Evolutionary conservation across 92 coral and sea anemone species (phyloP), one percentile per base, ranked within the genome.

Genomic region (Phenganax subtilis): DNA sequence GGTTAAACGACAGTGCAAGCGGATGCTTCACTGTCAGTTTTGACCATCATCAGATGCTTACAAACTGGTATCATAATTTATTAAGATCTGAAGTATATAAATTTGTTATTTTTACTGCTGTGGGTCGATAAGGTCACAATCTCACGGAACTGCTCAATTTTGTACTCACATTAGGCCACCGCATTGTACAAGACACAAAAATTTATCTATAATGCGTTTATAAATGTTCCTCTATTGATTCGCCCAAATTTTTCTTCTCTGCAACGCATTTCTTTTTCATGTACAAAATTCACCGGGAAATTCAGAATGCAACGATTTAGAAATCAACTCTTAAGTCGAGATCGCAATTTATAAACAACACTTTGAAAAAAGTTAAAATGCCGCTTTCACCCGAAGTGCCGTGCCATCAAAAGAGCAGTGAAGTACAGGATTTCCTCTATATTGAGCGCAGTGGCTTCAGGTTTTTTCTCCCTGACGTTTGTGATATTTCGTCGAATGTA

Each of bases 101-200:
- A 75, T 55, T 25, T 12, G 63, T 55, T 58, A 55, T 53, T 55
- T 76, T 57, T 16, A 64, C 17, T 30, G 29, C n/a, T 20, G 55
- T 29, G 57, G 81, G 81, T 76, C 81, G 81, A n/a, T 57, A 55
- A 59, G 81, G 81, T 76, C 81, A 76, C 31, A 76, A 11, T 55
- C 56, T 8, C 17, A 7, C 63, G 16, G 31, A 56, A 28, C 27
- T 57, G 67, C 55, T 6, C 6, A 61, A 59, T 76, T 76, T 57
- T 29, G 47, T 37, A 1, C 3, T 37, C 47, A 37, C 47, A 37
- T 37, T 37, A 37, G 47, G 47, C 5, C 47, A 5, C 47, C 47
- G 47, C 47, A 37, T 37, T 37, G 47, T 37, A 37, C 47, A 37
- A 37, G 47, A 37, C 47, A 37, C 47, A 5, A 37, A 37, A 37